Evolutionary conservation across 2,113 vertebrate species (phyloP), one percentile per base, ranked within the genome.

Genomic region (Ameiurus melas): DNA sequence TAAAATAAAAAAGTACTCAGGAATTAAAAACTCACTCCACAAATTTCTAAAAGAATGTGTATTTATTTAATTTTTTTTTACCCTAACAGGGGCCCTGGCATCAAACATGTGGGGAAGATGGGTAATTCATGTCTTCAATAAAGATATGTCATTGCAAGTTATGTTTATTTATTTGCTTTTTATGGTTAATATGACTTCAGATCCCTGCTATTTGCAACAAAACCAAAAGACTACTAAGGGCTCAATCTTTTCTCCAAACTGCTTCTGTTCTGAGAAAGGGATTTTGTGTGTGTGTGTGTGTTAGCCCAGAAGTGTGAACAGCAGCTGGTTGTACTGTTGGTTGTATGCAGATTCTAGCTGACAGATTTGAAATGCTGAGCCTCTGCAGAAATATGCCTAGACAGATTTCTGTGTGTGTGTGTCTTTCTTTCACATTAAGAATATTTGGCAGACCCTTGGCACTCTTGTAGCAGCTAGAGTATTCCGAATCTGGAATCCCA

Each of bases 401-500:
- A 75, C 87, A 88, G 82, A 78, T 84, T 88, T 77, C 85, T 85
- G 66, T 88, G 73, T 82, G 84, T 73, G 75, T 85, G 36, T 85
- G 83, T 68, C 47, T 51, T 51, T 51, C n/a, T 80, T 90, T 75
- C 85, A 79, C 66, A 80, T 89, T 90, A 90, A 85, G 77, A 87
- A 87, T 85, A 85, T 80, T 91, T 89, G 88, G 86, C 85, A 87
- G 90, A 84, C 86, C 86, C 83, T 87, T 90, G 87, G 82, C 87
- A 83, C 81, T 83, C 81, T 71, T 78, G 58, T 88, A 84, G 57
- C 66, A 82, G 87, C 68, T 53, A 22, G 86, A 91, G 78, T 87
- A 87, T 68, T 89, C 70, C 33, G 79, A 64, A 75, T 87, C 85
- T 58, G 75, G 57, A 71, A 71, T 60, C 75, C 87, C 90, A 90